A percentile compares a stretch with the other conserved stretches of the same genome.
Evolutionary conservation across 2,888 invertebrate genomes (phyloP).

Genomic region (Drosophila subsilvestris): DNA sequence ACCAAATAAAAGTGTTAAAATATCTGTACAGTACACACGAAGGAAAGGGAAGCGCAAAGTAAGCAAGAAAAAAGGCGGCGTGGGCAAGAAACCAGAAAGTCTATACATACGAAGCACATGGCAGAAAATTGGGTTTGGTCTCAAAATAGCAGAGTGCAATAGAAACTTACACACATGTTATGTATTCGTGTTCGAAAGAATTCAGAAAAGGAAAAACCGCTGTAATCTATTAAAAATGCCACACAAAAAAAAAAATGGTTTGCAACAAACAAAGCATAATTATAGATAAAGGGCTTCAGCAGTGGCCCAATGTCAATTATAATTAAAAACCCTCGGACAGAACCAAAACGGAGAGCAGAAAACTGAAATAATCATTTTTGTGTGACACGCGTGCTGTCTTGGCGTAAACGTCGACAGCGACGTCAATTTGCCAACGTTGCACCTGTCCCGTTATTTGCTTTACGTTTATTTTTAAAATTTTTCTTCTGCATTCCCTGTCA

Average conservation of each 20-base stretch:
- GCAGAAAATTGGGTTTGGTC: slow-evolving; percentile 51
- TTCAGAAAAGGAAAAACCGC: slow-evolving; percentile 18
- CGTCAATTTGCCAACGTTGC: slow-evolving; percentile 40
- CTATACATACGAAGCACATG: slow-evolving; percentile 51
- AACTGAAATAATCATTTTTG: slow-evolving; percentile 14
- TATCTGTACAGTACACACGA: slow-evolving; percentile 8
- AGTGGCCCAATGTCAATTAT: slow-evolving; percentile 34
- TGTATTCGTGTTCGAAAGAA: slow-evolving; percentile 53
- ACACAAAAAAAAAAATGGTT: slow-evolving; percentile 10
- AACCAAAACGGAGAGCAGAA: slow-evolving; percentile 8
- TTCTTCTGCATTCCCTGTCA: neutral
- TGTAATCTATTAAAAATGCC: slow-evolving; percentile 6
- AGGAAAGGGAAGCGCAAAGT: slow-evolving; percentile 11
- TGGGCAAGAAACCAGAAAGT: slow-evolving; percentile 16
- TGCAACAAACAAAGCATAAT: neutral
- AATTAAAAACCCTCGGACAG: slow-evolving; percentile 22
- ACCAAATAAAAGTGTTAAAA: slow-evolving; percentile 4
- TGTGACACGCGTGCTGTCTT: slow-evolving; percentile 53
- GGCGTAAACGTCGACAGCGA: slow-evolving; percentile 27
- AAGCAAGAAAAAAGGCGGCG: slow-evolving; percentile 16
- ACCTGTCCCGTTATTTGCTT: slow-evolving; percentile 49
- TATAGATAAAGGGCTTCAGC: slow-evolving; percentile 20
- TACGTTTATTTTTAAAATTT: slow-evolving; percentile 1
- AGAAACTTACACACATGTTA: slow-evolving; percentile 48
- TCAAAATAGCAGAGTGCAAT: slow-evolving; percentile 54